Conservation (phyloP, 2,113 vertebrate species). For the Amblyopsis rosae region DNA sequence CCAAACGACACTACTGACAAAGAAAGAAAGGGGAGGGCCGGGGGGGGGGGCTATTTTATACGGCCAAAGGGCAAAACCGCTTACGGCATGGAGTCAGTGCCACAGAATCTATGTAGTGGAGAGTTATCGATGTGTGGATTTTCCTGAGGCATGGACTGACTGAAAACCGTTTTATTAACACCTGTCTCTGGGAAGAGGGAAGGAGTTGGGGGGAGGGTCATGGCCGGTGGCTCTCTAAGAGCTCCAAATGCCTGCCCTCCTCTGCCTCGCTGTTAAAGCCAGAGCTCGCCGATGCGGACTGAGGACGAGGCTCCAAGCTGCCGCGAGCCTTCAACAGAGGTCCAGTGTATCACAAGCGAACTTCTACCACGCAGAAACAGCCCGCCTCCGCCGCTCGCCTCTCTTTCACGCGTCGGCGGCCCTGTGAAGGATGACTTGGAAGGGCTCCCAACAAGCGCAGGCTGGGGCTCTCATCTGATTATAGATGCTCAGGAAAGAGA, state of each 20-base stretch:
- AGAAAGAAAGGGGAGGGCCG: neutral
- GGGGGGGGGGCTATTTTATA: neutral
- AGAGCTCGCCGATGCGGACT: too few species aligned
- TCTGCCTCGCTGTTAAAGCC: neutral
- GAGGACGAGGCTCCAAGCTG: neutral
- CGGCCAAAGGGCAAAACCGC: neutral
- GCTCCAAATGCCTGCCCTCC: neutral
- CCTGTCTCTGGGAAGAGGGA: neutral
- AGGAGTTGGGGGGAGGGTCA: neutral
- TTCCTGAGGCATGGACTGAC: neutral
- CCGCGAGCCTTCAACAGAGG: neutral
- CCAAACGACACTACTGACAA: neutral
- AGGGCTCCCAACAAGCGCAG: neutral
- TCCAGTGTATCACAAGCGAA: neutral
- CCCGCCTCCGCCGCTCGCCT: neutral
- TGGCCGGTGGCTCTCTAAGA: neutral
- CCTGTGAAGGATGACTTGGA: neutral
- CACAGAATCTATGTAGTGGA: neutral
- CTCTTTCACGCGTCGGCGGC: conserved; percentile 17
- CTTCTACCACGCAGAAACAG: conserved; percentile 10
- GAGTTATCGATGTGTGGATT: neutral
- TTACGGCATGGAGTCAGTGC: neutral
- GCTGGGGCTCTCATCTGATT: neutral
- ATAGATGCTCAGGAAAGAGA: conserved; percentile 8
- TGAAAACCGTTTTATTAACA: neutral